These are phyloP conservation scores for Sitodiplosis mosellana DNA, from an alignment of 1,140 invertebrate species.

Conservation along the genomic window DNA sequence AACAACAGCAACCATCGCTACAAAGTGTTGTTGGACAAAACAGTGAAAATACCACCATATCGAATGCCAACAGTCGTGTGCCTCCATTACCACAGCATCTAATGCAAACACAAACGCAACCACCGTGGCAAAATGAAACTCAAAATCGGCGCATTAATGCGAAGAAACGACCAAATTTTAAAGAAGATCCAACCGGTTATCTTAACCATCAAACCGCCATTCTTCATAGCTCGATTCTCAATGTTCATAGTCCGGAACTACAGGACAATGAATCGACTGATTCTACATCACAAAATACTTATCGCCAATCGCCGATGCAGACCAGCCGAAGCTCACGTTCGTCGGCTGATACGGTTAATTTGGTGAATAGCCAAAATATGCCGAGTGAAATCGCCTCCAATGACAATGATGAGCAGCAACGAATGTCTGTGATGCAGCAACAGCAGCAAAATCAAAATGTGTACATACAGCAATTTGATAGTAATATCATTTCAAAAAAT, in stretches of 20 bases:
- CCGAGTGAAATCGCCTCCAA: neutral
- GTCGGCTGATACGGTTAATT: neutral
- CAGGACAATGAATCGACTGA: neutral
- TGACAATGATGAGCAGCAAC: neutral
- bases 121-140: constrained; percentile 40
- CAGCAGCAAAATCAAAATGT: constrained; percentile 5
- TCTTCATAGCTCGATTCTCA: constrained; percentile 55
- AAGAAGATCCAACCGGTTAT: constrained; percentile 79
- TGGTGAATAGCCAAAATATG: neutral
- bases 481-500: too few relatives aligned
- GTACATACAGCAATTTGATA: neutral
- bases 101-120: constrained; percentile 10
- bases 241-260: constrained; percentile 6
- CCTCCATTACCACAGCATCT: constrained; percentile 48
- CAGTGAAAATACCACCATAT: constrained; percentile 9
- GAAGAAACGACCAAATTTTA: constrained; percentile 44
- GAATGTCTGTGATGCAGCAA: constrained; percentile 3
- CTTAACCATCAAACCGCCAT: constrained; percentile 69
- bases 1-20: constrained; percentile 15
- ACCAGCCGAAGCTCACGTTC: neutral
- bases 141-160: neutral
- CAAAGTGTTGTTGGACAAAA: constrained; percentile 14
- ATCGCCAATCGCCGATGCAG: neutral
- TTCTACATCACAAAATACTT: neutral
- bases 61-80: constrained; percentile 39